Percentiles rank a stretch among this genome's conserved stretches.
Conservation (phyloP, 2,113 vertebrate species). For the Opisthocomus hoazin region DNA sequence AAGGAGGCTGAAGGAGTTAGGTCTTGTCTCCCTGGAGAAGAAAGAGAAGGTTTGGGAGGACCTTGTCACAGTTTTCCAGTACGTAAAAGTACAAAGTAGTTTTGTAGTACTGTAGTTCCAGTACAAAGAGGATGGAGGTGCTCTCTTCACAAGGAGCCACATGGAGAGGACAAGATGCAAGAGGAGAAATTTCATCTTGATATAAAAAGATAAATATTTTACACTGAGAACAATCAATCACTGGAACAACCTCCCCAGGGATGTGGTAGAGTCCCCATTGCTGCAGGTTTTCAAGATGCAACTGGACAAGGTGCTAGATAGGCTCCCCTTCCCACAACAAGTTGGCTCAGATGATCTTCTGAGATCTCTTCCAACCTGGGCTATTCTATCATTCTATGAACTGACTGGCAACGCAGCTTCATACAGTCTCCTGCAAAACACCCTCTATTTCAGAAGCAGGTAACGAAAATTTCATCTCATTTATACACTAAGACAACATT, state of each 20-base stretch:
- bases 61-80: neutral
- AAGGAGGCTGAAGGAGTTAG: neutral
- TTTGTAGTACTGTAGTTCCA: too few species aligned
- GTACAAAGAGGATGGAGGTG: neutral
- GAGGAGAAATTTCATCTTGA: too few species aligned
- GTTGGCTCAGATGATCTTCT: neutral
- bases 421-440: neutral
- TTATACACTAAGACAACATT: neutral
- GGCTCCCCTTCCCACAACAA: neutral
- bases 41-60: neutral
- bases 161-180: neutral
- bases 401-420: neutral
- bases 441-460: neutral
- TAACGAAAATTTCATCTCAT: neutral
- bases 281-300: neutral
- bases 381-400: neutral
- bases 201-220: too few species aligned
- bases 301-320: neutral
- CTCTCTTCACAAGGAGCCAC: neutral
- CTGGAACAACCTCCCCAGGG: neutral
- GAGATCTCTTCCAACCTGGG: neutral
- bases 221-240: neutral
- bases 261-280: accelerated
- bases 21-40: neutral
- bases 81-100: too few species aligned